A percentile compares a stretch with the other conserved stretches of the same genome.
phyloP scores from a whole-genome alignment of 1,140 invertebrate species.

The Drosophila burlai region DNA sequence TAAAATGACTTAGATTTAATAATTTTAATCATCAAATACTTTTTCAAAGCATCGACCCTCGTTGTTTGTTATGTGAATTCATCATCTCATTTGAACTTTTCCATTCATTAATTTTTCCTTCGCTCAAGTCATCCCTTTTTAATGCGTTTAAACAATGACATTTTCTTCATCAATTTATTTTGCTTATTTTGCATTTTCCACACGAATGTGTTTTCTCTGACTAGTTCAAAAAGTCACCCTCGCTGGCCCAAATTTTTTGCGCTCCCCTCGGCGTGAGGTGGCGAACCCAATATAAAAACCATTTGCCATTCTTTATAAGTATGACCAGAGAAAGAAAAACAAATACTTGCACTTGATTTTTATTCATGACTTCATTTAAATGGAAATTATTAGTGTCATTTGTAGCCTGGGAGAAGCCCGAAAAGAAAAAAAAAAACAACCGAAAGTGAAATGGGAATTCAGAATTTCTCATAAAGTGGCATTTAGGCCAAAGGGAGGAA shows the following conservation, averaged over 20 bases:
- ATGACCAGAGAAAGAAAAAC: constrained; percentile 28
- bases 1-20: no score
- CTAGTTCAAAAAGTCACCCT: constrained; percentile 18
- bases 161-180: constrained; percentile 22
- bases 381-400: constrained; percentile 83
- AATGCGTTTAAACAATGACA: constrained; percentile 21
- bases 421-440: constrained; percentile 10
- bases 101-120: neutral
- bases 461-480: constrained; percentile 77
- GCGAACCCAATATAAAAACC: constrained; percentile 40
- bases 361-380: constrained; percentile 80
- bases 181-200: constrained; percentile 22
- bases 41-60: no score
- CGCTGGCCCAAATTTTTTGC: neutral
- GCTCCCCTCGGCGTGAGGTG: constrained; percentile 11
- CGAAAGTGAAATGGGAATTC: constrained; percentile 54
- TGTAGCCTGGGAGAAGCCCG: constrained; percentile 47
- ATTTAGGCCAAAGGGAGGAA: constrained; percentile 27
- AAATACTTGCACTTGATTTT: constrained; percentile 66
- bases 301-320: constrained; percentile 30
- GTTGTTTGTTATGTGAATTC: neutral
- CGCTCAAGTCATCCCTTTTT: neutral
- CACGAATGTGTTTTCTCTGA: neutral
- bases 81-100: neutral
- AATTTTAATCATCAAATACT: no score